Conservation (phyloP, 2,113 vertebrate species). For the Ictalurus punctatus region DNA sequence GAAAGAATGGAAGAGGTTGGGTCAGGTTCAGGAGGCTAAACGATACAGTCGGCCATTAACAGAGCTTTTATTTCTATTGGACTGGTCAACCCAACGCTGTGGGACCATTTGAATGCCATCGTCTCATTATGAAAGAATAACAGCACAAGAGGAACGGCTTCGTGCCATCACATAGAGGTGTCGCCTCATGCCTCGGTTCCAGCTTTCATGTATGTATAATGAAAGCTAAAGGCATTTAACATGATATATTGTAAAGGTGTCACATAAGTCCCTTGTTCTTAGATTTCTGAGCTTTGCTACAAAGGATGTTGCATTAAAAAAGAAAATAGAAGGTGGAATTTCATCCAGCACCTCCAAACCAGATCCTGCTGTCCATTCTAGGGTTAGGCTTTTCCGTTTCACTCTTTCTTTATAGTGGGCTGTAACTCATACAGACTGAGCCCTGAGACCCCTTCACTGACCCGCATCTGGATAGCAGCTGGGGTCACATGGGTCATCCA, state of each 20-base stretch:
- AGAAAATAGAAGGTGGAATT: constrained; percentile 38
- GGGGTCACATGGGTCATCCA: constrained; percentile 64
- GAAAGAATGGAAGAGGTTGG: constrained; percentile 61
- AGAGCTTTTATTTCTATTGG: constrained; percentile 71
- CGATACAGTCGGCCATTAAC: constrained; percentile 72
- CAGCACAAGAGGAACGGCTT: constrained; percentile 50
- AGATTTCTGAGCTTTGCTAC: neutral
- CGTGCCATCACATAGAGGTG: constrained; percentile 27
- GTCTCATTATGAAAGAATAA: constrained; percentile 69
- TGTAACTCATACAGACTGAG: constrained; percentile 71
- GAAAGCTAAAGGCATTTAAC: neutral
- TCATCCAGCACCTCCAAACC: constrained; percentile 52
- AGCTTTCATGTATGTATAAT: neutral
- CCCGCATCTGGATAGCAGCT: constrained; percentile 79
- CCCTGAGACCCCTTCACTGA: constrained; percentile 61
- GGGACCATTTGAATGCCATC: constrained; percentile 60
- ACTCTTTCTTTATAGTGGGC: constrained; percentile 62
- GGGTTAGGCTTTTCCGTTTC: constrained; percentile 55
- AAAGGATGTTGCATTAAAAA: neutral
- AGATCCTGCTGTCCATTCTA: constrained; percentile 47
- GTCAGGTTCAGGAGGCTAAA: constrained; percentile 63
- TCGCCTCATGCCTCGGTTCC: neutral
- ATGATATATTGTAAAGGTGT: neutral
- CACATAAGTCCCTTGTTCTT: neutral
- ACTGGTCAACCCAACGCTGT: constrained; percentile 54